These are phyloP conservation scores for Lepus townsendii DNA, from an alignment of 2,797 vertebrate species.

Conservation along the genomic window DNA sequence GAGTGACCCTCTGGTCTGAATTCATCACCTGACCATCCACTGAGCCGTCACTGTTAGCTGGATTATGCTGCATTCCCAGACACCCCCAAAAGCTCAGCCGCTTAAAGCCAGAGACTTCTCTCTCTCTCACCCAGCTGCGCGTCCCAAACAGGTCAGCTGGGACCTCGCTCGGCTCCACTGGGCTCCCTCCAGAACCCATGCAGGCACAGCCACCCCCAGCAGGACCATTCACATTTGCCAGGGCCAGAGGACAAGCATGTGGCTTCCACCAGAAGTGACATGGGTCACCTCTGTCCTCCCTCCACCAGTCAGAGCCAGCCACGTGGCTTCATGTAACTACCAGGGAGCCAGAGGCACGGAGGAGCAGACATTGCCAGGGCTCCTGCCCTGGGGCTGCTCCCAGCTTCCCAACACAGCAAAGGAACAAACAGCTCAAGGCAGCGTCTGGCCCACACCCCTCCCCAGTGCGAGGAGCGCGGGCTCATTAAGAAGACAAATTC, in stretches of 20 bases:
- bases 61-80: neutral
- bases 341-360: neutral
- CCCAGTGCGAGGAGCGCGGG: neutral
- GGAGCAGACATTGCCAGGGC: neutral
- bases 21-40: neutral
- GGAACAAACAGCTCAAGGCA: neutral
- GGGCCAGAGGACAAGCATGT: neutral
- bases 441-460: too few relatives aligned
- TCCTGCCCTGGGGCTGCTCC: too few relatives aligned
- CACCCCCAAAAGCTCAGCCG: neutral
- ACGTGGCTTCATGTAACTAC: neutral
- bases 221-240: neutral
- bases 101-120: conserved; percentile 5
- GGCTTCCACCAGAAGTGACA: neutral
- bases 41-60: neutral
- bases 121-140: neutral
- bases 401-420: neutral
- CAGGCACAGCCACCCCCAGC: neutral
- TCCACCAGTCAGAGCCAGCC: neutral
- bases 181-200: neutral
- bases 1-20: neutral
- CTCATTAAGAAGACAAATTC: neutral
- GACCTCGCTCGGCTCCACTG: neutral
- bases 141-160: neutral
- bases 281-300: neutral